A percentile compares a stretch with the other conserved stretches of the same genome.
Conservation (phyloP, 2,113 vertebrate genomes). For the Willisornis vidua region DNA sequence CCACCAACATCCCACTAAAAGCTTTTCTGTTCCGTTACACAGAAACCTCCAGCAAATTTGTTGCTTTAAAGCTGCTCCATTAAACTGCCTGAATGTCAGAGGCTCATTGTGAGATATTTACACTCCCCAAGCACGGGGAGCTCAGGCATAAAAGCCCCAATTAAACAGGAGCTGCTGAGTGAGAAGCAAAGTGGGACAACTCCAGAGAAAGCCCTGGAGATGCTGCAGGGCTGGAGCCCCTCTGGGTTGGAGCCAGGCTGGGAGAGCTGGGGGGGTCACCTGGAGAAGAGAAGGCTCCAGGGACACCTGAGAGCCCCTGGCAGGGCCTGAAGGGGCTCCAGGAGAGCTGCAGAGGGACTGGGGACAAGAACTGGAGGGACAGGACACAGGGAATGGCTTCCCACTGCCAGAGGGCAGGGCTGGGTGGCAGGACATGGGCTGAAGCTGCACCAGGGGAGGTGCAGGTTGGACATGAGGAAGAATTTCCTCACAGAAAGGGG, state of each 20-base stretch:
- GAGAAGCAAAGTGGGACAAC: background rate
- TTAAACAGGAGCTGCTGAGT: background rate
- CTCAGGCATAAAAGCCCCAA: background rate
- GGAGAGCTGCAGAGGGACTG: background rate
- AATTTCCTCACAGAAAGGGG: too few species aligned
- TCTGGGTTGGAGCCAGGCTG: background rate
- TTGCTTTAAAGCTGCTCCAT: background rate
- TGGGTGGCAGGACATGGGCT: background rate
- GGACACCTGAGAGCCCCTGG: background rate
- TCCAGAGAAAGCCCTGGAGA: fast-evolving
- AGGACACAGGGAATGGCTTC: background rate
- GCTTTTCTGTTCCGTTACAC: background rate
- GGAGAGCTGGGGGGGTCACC: background rate
- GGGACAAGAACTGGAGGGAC: fast-evolving
- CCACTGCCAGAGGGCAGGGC: fast-evolving
- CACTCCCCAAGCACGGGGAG: background rate
- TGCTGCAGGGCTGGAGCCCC: background rate
- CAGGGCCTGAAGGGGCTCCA: background rate
- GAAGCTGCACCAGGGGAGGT: too few species aligned
- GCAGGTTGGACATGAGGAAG: too few species aligned
- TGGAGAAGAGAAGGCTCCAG: background rate
- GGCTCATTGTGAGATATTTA: slow-evolving; percentile 9
- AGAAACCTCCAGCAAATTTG: slow-evolving; percentile 20
- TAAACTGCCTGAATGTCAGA: background rate
- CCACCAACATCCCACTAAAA: slow-evolving; percentile 23